Percentiles rank a stretch among this genome's conserved stretches.
These are phyloP conservation scores for Sus cebifrons DNA, from an alignment of 2,797 vertebrate species.

Conservation along the genomic window DNA sequence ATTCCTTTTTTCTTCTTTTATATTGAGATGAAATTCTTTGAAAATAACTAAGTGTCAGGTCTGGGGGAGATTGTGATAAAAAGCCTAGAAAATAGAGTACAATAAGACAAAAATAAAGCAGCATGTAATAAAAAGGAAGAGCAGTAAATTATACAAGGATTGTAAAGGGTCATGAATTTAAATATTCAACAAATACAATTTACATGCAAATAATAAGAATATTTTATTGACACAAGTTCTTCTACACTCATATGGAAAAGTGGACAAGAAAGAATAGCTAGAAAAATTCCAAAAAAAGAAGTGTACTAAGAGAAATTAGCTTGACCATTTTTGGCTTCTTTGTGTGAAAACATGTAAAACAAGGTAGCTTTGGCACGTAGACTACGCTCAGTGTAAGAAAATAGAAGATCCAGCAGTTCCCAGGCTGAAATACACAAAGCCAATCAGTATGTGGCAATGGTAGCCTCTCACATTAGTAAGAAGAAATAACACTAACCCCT, in stretches of 20 bases:
- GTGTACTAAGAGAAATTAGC: not conserved
- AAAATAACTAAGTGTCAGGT: not conserved
- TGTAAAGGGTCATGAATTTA: not conserved
- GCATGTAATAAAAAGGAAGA: not conserved
- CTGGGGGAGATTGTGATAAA: not conserved
- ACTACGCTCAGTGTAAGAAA: not conserved
- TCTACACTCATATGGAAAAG: constrained; percentile 23
- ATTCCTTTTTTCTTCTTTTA: not conserved
- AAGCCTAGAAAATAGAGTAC: not conserved
- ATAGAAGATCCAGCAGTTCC: not conserved
- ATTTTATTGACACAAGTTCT: constrained; percentile 14
- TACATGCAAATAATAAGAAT: constrained; percentile 47
- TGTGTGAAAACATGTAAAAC: not conserved
- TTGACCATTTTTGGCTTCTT: not conserved
- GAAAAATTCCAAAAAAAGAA: constrained; percentile 12
- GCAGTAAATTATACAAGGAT: not conserved
- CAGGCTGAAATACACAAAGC: not conserved
- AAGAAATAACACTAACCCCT: not conserved
- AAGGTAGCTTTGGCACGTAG: not conserved
- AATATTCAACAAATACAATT: not conserved
- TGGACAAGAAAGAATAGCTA: constrained; percentile 12
- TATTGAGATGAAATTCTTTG: constrained; percentile 41
- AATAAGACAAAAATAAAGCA: constrained; percentile 24
- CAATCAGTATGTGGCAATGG: not conserved
- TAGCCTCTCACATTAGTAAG: not conserved